A percentile compares a stretch with the other conserved stretches of the same genome.
Evolutionary conservation across 2,113 vertebrate species (phyloP).

Genomic region (Cygnus buccinator): DNA sequence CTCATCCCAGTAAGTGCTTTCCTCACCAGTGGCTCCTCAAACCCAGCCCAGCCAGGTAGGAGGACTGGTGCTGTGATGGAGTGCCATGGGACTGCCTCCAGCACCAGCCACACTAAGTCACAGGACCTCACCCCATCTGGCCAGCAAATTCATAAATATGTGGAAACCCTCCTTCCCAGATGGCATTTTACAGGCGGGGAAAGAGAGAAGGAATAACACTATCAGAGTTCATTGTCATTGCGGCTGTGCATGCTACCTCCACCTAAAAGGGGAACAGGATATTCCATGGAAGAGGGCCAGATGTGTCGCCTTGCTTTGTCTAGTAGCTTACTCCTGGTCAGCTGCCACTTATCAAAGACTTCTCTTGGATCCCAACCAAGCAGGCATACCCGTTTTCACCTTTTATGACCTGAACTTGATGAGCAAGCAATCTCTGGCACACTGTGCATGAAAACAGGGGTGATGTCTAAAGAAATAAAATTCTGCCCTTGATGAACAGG

Average conservation of each 20-base stretch:
- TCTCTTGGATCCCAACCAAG: not conserved
- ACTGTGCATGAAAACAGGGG: not conserved
- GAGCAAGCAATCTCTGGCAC: not conserved
- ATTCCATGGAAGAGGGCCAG: not conserved
- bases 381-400: not conserved
- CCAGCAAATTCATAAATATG: not conserved
- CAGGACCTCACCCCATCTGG: not conserved
- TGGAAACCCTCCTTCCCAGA: not conserved
- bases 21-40: not conserved
- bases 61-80: not conserved
- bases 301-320: not conserved
- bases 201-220: not conserved
- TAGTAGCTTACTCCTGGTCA: not conserved
- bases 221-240: not conserved
- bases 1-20: not conserved
- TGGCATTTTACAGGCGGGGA: not conserved
- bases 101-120: not conserved
- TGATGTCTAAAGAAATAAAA: not conserved
- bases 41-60: not conserved
- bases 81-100: not conserved
- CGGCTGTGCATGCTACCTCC: not conserved
- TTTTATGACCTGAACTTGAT: not conserved
- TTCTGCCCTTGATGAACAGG: not conserved
- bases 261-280: not conserved
- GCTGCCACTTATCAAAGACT: not conserved